phyloP scores from a whole-genome alignment of 2,113 vertebrate genomes.

The Corapipo altera region DNA sequence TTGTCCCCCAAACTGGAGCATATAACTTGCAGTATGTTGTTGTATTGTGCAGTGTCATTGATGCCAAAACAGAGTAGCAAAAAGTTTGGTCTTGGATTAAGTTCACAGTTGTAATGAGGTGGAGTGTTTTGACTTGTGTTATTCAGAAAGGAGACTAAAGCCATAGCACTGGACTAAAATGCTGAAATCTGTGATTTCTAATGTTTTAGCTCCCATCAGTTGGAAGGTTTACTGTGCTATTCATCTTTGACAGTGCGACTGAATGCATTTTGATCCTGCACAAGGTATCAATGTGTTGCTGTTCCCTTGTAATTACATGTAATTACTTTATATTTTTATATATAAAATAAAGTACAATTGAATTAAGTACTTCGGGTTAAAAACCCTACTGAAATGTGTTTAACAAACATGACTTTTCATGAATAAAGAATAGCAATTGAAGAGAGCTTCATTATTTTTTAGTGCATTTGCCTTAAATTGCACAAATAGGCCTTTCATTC shows the following conservation, averaged over 20 bases:
- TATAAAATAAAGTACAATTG: neutral
- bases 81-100: neutral
- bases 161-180: neutral
- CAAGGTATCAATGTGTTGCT: neutral
- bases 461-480: slow-evolving; percentile 47
- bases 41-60: neutral
- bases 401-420: neutral
- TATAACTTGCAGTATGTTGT: neutral
- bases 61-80: neutral
- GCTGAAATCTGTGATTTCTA: neutral
- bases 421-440: neutral
- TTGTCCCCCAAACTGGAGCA: neutral
- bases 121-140: neutral
- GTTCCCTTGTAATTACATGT: neutral
- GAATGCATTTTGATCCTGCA: neutral
- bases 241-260: neutral
- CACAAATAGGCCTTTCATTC: slow-evolving; percentile 44
- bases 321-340: neutral
- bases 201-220: neutral
- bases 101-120: neutral
- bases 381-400: neutral
- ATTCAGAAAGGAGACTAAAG: neutral
- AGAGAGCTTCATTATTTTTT: neutral
- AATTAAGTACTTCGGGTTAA: neutral
- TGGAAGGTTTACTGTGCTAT: neutral